These are phyloP conservation scores for Oreochromis spilurus DNA, from an alignment of 2,113 vertebrate species.

Conservation along the genomic window DNA sequence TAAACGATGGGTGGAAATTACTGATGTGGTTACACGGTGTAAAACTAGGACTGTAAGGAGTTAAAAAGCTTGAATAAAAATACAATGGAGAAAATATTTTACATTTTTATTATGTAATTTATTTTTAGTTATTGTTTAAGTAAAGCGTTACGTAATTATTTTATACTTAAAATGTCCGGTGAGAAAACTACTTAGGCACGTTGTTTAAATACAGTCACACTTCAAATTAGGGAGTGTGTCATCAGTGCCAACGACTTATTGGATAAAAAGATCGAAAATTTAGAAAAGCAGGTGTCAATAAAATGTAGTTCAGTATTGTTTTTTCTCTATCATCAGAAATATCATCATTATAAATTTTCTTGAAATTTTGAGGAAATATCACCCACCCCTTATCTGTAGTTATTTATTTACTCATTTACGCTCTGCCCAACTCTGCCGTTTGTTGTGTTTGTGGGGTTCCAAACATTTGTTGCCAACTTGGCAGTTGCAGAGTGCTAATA, in stretches of 20 bases:
- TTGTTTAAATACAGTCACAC: background rate
- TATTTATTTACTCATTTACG: background rate
- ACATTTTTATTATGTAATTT: background rate
- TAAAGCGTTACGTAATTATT: accelerated
- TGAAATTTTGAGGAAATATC: background rate
- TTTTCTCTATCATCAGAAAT: accelerated
- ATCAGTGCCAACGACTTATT: background rate
- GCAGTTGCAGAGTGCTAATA: background rate
- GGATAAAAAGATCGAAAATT: background rate
- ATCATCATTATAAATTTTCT: background rate
- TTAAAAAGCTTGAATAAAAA: accelerated
- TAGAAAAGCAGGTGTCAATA: background rate
- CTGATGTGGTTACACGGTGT: background rate
- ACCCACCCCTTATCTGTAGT: background rate
- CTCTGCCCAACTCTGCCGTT: background rate
- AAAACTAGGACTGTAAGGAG: accelerated
- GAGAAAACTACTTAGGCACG: accelerated
- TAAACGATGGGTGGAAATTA: background rate
- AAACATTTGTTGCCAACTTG: background rate
- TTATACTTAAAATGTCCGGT: background rate
- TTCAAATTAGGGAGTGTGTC: background rate
- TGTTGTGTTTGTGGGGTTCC: background rate
- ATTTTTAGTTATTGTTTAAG: background rate
- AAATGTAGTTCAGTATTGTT: background rate
- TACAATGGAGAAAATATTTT: accelerated